These are phyloP conservation scores for Rhodinocichla rosea DNA, from an alignment of 2,113 vertebrate species.

Conservation along the genomic window DNA sequence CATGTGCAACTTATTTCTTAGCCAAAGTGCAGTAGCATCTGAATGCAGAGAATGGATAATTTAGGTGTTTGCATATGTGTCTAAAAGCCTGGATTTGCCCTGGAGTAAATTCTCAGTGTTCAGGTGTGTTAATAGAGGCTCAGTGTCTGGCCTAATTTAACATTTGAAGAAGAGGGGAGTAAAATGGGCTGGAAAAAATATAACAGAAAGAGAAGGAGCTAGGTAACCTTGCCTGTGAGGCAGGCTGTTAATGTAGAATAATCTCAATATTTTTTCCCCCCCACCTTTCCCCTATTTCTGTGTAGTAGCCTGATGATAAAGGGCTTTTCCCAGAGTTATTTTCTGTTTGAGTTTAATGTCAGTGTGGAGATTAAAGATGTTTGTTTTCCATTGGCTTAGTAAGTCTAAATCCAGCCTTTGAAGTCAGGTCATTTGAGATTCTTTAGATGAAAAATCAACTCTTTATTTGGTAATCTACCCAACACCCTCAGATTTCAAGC, in stretches of 20 bases:
- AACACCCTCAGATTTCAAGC: conserved; percentile 47
- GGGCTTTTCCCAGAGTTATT: conserved; percentile 38
- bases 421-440: conserved; percentile 47
- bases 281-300: not conserved
- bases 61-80: not conserved
- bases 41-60: not conserved
- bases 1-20: not conserved
- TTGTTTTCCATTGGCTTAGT: conserved; percentile 49
- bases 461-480: conserved; percentile 54
- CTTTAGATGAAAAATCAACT: conserved; percentile 50
- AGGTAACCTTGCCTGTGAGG: not conserved
- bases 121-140: not conserved
- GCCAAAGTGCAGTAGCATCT: not conserved
- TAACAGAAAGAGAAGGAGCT: not conserved
- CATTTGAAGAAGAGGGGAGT: not conserved
- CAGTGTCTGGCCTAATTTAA: not conserved
- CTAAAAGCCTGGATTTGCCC: not conserved
- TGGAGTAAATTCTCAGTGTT: not conserved
- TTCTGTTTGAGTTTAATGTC: conserved; percentile 37
- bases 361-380: conserved; percentile 48
- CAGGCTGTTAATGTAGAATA: not conserved
- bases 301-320: not conserved
- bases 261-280: not conserved
- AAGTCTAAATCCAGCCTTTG: conserved; percentile 49
- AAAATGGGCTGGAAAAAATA: not conserved